These are phyloP conservation scores for Strix uralensis DNA, from an alignment of 2,113 vertebrate species.

Conservation along the genomic window DNA sequence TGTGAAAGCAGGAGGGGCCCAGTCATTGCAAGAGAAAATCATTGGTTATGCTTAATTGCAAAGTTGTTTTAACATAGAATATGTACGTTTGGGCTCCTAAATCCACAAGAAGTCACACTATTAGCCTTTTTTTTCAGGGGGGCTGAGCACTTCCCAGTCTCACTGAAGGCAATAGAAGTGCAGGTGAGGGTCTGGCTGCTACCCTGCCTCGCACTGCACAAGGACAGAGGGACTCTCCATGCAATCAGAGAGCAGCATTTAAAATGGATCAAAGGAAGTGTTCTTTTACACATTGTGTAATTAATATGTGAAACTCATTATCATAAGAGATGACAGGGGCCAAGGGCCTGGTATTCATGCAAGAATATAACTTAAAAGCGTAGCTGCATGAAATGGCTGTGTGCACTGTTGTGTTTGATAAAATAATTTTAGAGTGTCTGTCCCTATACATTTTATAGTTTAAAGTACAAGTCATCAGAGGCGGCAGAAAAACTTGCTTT, in stretches of 20 bases:
- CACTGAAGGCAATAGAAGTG: background rate
- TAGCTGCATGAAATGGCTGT: background rate
- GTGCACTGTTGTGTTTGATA: background rate
- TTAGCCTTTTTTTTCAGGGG: background rate
- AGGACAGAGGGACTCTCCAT: background rate
- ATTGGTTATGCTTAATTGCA: background rate
- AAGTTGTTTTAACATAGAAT: background rate
- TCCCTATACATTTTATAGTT: background rate
- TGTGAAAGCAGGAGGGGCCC: background rate
- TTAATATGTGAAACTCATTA: slow-evolving; percentile 17
- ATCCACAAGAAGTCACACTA: background rate
- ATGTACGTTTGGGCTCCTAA: background rate
- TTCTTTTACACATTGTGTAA: background rate
- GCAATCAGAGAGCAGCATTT: background rate
- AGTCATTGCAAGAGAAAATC: background rate
- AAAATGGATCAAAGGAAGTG: slow-evolving; percentile 37
- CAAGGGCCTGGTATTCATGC: background rate
- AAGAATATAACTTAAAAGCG: background rate
- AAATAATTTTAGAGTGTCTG: background rate
- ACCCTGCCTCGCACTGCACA: rapidly evolving
- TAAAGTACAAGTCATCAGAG: background rate
- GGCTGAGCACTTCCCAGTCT: background rate
- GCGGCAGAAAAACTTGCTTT: background rate
- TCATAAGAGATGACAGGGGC: background rate
- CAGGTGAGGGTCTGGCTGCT: background rate